A percentile compares a stretch with the other conserved stretches of the same genome.
These are phyloP conservation scores for Heliconius cydno DNA, from an alignment of 2,888 invertebrate species.

Conservation along the genomic window DNA sequence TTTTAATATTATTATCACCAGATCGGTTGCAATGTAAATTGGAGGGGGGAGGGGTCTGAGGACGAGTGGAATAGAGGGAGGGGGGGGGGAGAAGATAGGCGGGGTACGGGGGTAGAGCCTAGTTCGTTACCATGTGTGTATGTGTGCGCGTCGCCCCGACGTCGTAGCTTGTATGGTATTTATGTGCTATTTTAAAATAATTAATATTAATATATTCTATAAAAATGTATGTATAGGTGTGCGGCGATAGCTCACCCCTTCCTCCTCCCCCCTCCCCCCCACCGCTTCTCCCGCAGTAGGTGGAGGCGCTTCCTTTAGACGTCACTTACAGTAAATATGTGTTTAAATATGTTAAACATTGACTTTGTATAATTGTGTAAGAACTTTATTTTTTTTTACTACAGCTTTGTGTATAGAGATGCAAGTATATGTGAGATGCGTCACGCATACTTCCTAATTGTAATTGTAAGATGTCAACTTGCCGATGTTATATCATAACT, in stretches of 20 bases:
- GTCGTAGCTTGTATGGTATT: slow-evolving; percentile 31
- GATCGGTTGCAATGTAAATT: slow-evolving; percentile 60
- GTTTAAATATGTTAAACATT: slow-evolving; percentile 8
- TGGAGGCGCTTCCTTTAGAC: slow-evolving; percentile 1
- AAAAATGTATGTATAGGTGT: slow-evolving; percentile 3
- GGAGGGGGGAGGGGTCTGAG: background rate
- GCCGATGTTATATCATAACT: slow-evolving; percentile 13
- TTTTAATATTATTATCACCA: slow-evolving; percentile 71
- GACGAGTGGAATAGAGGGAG: background rate
- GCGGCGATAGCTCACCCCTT: background rate
- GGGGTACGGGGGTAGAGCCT: background rate
- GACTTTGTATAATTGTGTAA: slow-evolving; percentile 23
- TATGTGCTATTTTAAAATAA: slow-evolving; percentile 44
- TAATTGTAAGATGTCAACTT: slow-evolving; percentile 16
- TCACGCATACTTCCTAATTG: background rate
- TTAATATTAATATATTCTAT: slow-evolving; percentile 19
- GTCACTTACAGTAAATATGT: slow-evolving; percentile 7
- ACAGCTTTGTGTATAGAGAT: slow-evolving; percentile 30
- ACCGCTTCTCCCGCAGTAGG: too few species aligned
- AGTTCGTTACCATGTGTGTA: slow-evolving; percentile 24
- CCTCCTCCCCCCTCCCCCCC: too few species aligned
- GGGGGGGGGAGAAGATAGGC: background rate
- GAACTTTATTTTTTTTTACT: slow-evolving; percentile 27
- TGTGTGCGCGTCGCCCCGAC: slow-evolving; percentile 6
- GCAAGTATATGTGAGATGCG: slow-evolving; percentile 6